phyloP scores from a whole-genome alignment of 2,888 invertebrate species.

The Emmelina monodactyla region DNA sequence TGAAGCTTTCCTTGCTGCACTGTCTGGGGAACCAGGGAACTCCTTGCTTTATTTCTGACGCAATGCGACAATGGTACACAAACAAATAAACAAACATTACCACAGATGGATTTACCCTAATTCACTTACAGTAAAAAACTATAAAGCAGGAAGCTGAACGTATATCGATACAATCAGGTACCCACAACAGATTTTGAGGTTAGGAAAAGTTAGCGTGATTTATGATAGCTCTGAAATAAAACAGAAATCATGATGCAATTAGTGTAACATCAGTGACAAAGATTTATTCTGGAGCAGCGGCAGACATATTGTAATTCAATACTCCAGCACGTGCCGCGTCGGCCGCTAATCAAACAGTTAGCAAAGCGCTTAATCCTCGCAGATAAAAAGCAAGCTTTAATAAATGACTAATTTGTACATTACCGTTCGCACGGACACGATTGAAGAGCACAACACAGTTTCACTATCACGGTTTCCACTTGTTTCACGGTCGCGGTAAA shows the following conservation, averaged over 20 bases:
- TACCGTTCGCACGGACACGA: slow-evolving; percentile 51
- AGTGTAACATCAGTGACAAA: slow-evolving; percentile 29
- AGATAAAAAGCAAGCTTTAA: slow-evolving; percentile 24
- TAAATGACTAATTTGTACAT: slow-evolving; percentile 21
- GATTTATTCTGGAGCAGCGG: slow-evolving; percentile 46
- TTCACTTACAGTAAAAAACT: no score
- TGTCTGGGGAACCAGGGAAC: no score
- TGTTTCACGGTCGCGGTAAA: slow-evolving; percentile 36
- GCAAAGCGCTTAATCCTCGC: slow-evolving; percentile 22
- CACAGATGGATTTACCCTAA: no score
- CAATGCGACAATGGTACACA: no score
- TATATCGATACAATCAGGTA: no score
- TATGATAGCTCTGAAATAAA: slow-evolving; percentile 20
- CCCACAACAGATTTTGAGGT: no score
- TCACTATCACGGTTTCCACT: slow-evolving; percentile 46
- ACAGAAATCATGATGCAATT: not conserved
- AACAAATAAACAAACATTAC: no score
- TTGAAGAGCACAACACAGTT: slow-evolving; percentile 50
- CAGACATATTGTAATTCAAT: slow-evolving; percentile 59
- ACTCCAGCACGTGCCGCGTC: slow-evolving; percentile 43
- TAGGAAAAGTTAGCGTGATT: slow-evolving; percentile 32
- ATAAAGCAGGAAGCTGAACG: no score
- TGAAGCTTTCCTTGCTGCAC: no score
- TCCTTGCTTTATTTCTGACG: no score
- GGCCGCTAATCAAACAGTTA: slow-evolving; percentile 25